A percentile compares a stretch with the other conserved stretches of the same genome.
Conservation (phyloP, 2,113 vertebrate genomes). For the Dissostichus mawsoni region DNA sequence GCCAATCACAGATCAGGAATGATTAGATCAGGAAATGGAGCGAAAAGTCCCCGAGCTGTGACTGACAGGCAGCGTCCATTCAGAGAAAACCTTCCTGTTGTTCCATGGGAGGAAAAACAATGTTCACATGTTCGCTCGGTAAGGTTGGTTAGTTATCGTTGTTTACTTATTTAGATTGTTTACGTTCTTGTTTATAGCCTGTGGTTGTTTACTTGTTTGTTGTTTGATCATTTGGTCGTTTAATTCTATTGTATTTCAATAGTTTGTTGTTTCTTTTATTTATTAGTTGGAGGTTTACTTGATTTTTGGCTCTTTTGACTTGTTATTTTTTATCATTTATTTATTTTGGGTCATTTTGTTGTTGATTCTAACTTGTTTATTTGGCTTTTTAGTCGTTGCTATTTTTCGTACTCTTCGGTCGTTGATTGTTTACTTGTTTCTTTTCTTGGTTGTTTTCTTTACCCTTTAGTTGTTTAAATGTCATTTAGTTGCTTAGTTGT, state of each 20-base stretch:
- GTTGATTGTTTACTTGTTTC: too few species aligned
- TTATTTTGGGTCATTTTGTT: too few species aligned
- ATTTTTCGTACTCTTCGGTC: too few species aligned
- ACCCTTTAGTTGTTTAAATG: neutral
- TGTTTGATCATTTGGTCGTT: neutral
- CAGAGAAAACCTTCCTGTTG: constrained; percentile 30
- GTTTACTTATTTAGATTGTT: neutral
- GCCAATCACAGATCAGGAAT: constrained; percentile 71
- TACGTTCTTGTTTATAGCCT: too few species aligned
- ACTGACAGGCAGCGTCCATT: constrained; percentile 39
- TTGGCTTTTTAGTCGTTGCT: too few species aligned
- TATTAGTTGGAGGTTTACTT: too few species aligned
- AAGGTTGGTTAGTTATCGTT: constrained; percentile 25
- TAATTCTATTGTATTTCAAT: too few species aligned
- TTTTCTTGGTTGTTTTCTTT: too few species aligned
- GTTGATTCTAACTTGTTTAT: too few species aligned
- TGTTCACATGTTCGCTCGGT: constrained; percentile 43
- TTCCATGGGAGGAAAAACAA: neutral
- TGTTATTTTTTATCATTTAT: too few species aligned
- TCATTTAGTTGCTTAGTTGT: neutral
- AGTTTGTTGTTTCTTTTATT: too few species aligned
- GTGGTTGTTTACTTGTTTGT: neutral
- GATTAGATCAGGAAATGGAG: constrained; percentile 62
- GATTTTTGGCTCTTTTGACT: too few species aligned
- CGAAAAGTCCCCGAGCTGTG: constrained; percentile 46